phyloP scores from a whole-genome alignment of 2,797 vertebrate genomes.

The Micromesistius poutassou region DNA sequence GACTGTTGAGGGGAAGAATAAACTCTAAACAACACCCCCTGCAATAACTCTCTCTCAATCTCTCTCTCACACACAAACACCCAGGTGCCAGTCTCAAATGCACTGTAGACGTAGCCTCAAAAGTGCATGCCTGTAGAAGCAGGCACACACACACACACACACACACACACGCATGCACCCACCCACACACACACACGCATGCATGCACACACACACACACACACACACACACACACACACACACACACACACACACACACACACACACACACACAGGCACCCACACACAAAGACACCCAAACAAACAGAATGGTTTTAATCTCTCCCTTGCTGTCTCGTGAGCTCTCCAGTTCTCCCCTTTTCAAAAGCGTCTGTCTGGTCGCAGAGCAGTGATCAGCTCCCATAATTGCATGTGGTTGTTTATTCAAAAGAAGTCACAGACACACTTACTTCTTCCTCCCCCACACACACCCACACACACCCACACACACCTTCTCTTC shows the following conservation, averaged over 20 bases:
- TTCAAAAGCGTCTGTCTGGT: conserved; percentile 10
- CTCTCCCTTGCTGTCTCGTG: not conserved
- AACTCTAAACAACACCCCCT: too few species aligned
- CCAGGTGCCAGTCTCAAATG: too few species aligned
- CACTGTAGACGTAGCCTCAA: too few species aligned
- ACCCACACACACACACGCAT: not conserved
- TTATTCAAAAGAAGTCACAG: conserved; percentile 30
- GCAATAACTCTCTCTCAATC: too few species aligned
- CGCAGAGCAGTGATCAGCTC: conserved; percentile 43
- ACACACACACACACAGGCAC: not conserved
- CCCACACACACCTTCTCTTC: conserved; percentile 22
- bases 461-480: conserved; percentile 29
- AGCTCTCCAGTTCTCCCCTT: not conserved
- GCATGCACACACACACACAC: not conserved
- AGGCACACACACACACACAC: not conserved
- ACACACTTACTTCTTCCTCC: conserved; percentile 43
- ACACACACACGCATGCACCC: not conserved
- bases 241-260: not conserved
- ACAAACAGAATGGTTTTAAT: not conserved
- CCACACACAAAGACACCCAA: conserved; percentile 4
- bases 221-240: not conserved
- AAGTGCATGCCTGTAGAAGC: not conserved
- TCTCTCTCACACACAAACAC: too few species aligned
- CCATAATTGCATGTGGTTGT: conserved; percentile 50
- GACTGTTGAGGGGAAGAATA: too few species aligned